Conservation (phyloP, 1,140 invertebrate species). For the Bombus cullumanus region DNA sequence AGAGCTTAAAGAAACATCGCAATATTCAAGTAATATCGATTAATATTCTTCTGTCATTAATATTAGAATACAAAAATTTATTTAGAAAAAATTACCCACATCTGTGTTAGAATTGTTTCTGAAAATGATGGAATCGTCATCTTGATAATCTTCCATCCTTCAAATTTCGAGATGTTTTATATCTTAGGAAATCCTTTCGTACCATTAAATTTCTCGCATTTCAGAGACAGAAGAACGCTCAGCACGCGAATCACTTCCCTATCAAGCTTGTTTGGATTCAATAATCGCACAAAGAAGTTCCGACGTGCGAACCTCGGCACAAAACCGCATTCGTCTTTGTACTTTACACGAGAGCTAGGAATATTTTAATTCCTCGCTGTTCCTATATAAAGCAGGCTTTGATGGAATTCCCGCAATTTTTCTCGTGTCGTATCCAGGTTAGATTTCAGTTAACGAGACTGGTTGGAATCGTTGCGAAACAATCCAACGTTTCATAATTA, state of each 20-base stretch:
- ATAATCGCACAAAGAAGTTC: not conserved
- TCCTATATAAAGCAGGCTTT: conserved; percentile 5
- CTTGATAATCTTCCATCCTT: not conserved
- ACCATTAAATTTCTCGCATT: not conserved
- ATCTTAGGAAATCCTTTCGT: not conserved
- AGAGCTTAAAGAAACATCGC: not conserved
- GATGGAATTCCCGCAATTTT: not conserved
- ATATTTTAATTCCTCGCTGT: not conserved
- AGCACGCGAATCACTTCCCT: conserved; percentile 1
- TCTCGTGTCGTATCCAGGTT: not conserved
- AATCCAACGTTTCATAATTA: conserved; percentile 17
- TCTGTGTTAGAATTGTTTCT: not conserved
- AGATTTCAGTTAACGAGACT: not conserved
- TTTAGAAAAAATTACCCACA: not conserved
- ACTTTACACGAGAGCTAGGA: not conserved
- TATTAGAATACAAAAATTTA: not conserved
- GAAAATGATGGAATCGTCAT: not conserved
- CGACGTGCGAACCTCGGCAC: not conserved
- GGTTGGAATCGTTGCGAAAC: conserved; percentile 18
- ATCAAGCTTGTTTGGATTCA: not conserved
- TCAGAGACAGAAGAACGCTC: not conserved
- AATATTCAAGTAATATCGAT: not conserved
- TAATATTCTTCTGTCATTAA: not conserved
- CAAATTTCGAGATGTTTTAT: not conserved
- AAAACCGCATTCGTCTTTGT: not conserved